Evolutionary conservation across 2,797 vertebrate species (phyloP), one percentile per base, ranked within the genome.

Genomic region (Gambusia yucatana): DNA sequence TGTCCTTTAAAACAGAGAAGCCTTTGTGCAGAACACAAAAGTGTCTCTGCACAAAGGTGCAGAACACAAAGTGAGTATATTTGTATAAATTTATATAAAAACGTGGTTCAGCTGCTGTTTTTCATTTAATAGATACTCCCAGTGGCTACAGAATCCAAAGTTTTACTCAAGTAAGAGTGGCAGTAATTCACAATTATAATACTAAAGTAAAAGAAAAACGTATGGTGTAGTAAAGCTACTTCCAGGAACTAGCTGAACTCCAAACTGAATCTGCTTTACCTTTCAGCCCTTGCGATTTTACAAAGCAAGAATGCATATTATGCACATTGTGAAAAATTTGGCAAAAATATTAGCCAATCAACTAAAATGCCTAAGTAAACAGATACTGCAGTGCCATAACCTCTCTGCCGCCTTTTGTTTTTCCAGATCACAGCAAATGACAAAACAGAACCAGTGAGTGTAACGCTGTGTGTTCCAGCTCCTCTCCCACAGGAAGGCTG

Each of bases 391-490:
- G 41, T 44, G 48, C 55, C 20, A 1, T 6, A 33, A 43, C 73
- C 33, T 77, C 75, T 80, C 48, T 48, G 61, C 61, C 47, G 20
- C 28, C 70, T 20, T 77, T 83, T 77, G 50, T 77, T 77, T 61
- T 59, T 74, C 70, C 63, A 50, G 36, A 70, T 52, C 61, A 77
- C 11, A n/a, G 73, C 52, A 65, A 73, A 76, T 46, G 33, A 73
- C 50, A 30, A 77, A 73, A 9, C 73, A 11, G n/a, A 73, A 47
- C 57, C 73, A 36, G 33, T 63, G 16, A 65, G 50, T 65, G 36
- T 22, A 25, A 47, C 25, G 17, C 8, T 0, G 5, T 61, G 36
- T 8, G 10, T 52, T 70, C 20, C 69, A 44, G 41, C 57, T 72
- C 47, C 30, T 41, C 36, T 59, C n/a, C 39, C 61, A 48, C 55